Evolutionary conservation across 2,113 vertebrate genomes (phyloP), one percentile per base, ranked within the genome.

Genomic region (Vimba vimba): DNA sequence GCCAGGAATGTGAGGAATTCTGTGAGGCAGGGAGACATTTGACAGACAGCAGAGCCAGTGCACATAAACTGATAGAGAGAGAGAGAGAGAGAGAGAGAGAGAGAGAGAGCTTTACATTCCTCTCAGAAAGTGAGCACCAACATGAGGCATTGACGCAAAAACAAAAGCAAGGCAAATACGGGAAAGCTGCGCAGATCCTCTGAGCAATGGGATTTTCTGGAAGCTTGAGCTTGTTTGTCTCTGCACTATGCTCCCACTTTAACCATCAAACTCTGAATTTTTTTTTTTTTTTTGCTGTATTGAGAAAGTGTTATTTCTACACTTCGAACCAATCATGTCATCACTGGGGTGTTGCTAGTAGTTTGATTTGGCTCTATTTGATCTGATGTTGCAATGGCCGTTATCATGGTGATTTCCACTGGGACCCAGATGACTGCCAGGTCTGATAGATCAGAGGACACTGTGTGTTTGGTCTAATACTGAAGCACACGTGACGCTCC

Each of bases 1-100:
- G 92, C 86, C 79, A 87, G 91, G 93, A 94, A 95, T 94, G 88
- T 87, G 86, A 91, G 90, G 92, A 94, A 94, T 95, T 93, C 87
- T 76, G 33, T 62, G 39, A 69, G 12, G 87, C 75, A 25, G 80
- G 21, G 43, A 87, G 8, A 36, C 50, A 59, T 73, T 50, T 45
- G 77, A 82, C 64, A 82, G 62, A 68, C 79, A 69, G 19, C 10
- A 82, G 79, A 25, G 33, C 71, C 82, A 69, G 43, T 57, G 50
- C 69, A 60, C 73, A 68, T 60, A 71, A 83, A 68, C 50, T 55
- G 23, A 45, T 8, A 43, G 39, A 43, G 43, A 8, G 7, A 43
- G 27, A 27, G 39, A 43, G 43, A 43, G 43, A 8, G 7, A 43
- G 27, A 27, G 39, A 43, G 43, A 43, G 39, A 43, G 39, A 9